Evolutionary conservation across 2,797 vertebrate species (phyloP), one percentile per base, ranked within the genome.

Genomic region (Acrossocheilus fasciatus): DNA sequence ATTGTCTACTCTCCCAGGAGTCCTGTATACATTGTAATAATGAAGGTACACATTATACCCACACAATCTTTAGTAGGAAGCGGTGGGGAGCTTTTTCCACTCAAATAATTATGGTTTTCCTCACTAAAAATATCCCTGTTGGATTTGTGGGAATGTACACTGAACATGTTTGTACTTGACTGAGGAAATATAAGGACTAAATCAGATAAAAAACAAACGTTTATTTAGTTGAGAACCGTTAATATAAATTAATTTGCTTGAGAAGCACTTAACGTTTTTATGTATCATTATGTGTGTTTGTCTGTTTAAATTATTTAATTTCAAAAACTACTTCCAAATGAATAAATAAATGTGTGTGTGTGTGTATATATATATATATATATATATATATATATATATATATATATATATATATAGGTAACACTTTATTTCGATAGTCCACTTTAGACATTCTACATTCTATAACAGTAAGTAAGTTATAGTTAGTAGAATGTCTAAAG

Each of bases 1-100:
- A 79, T 84, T 90, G 86, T 88, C 92, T 92, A 92, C 92, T 15
- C 88, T 93, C 93, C 94, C 92, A 80, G 86, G 87, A 88, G 90
- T 86, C 92, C 92, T 87, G 89, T 93, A 73, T 83, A 87, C 85
- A 84, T 83, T 64, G 88, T 81, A 83, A 87, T 83, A 88, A 17
- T 79, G 36, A 18, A 73, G 23, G 90, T 81, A 77, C 81, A 87
- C 54, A 92, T 90, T 89, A 89, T 91, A 90, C 93, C 93, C 92
- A 91, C 86, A 89, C 82, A 52, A 23, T 88, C 78, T 68, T 76
- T 69, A 91, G 86, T 84, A 78, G 59, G 89, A 90, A 91, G 87
- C 88, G 62, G 30, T 87, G 89, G 87, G 83, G 89, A 86, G 84
- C 43, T 52, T 83, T 66, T 68, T 88, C 91, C 88, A 87, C 88